A percentile compares a stretch with the other conserved stretches of the same genome.
Conservation (phyloP, 2,113 vertebrate species). For the Gorsachius goisagi region DNA sequence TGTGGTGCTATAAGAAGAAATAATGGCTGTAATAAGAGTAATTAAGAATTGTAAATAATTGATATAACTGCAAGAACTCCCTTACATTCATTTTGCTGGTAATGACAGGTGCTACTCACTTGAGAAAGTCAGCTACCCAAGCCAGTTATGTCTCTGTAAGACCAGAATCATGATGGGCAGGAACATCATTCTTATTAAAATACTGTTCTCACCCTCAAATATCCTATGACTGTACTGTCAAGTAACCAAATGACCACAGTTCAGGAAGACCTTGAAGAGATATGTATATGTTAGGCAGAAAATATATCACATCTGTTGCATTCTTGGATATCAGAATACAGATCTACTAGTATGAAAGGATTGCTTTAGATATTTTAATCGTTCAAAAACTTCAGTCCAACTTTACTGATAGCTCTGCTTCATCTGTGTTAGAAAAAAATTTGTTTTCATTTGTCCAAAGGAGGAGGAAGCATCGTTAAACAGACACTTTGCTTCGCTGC, state of each 20-base stretch:
- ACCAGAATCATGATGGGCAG: not conserved
- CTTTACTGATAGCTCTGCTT: not conserved
- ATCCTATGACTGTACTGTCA: not conserved
- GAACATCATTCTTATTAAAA: not conserved
- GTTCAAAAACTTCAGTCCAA: not conserved
- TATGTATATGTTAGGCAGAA: not conserved
- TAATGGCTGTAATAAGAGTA: not conserved
- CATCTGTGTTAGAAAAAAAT: not conserved
- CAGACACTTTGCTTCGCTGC: not conserved
- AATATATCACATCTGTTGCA: not conserved
- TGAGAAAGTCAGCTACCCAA: not conserved
- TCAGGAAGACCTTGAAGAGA: not conserved
- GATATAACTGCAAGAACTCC: not conserved
- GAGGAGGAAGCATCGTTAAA: not conserved
- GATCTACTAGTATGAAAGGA: not conserved
- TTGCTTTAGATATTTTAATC: not conserved
- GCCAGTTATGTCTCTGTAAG: not conserved
- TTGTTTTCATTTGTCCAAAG: not conserved
- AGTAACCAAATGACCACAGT: not conserved
- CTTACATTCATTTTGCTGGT: not conserved
- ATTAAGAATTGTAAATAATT: not conserved
- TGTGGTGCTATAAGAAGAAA: not conserved
- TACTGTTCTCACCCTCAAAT: not conserved
- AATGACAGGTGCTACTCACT: not conserved
- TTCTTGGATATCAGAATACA: not conserved